Base-by-base conservation (phyloP, 1,140 invertebrate genomes). In the Nephotettix cincticeps region DNA sequence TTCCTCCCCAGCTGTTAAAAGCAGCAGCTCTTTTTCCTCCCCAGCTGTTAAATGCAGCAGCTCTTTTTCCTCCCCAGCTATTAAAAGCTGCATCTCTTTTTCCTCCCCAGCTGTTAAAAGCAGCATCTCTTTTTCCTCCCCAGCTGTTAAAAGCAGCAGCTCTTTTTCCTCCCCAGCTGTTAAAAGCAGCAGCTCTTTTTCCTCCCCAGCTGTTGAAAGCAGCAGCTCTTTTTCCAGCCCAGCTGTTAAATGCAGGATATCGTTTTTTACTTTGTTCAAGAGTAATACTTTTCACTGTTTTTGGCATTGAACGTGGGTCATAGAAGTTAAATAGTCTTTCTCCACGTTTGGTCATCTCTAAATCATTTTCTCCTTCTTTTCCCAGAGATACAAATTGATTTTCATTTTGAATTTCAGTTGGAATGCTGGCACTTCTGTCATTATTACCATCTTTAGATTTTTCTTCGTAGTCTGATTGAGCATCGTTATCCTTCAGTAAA, bases 171-270 rank as follows among this genome's bases (percentile, higher is more conserved):
- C 74, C 75, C 75, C 73, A 76, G 45, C 70, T 70, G 47, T 71
- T 73, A 64, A 75, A 75, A 61, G 61, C 70, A 3, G 61, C 71
- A 69, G 58, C 72, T 51, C 77, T 66, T 67, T 77, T 78, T n/a
- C 75, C 76, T 56, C 75, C 77, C 77, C 78, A 78, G 19, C 74
- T 75, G 32, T 68, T 77, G 58, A 80, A 77, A 19, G 73, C 43
- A 29, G 40, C 23, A 25, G 43, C 25, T 43, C 65, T n/a, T 68
- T 75, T 75, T 6, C 72, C 74, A 25, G 67, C 72, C 74, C 74
- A 51, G n/a, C 4, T 9, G 47, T 51, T 51, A 23, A 51, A 51
- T 11, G 4, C 47, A 51, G 47, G 14, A 51, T 17, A n/a, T 32
- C 74, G 61, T 45, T 75, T 75, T 2, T n/a, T n/a, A n/a, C n/a